Evolutionary conservation across 2,797 vertebrate species (phyloP), one percentile per base, ranked within the genome.

Genomic region (Pempheris klunzingeri): DNA sequence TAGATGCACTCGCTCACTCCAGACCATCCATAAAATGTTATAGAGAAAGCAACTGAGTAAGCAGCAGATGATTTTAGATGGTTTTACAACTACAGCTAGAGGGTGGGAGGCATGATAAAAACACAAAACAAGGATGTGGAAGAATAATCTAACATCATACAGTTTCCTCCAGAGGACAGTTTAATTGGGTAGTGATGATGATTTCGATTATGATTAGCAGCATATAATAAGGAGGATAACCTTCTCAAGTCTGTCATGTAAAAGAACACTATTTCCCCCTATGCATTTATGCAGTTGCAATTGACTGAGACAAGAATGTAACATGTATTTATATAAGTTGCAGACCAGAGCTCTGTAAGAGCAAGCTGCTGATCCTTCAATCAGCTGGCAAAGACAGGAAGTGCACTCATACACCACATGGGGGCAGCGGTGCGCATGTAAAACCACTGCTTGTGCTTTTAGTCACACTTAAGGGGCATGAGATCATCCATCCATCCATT

Each of bases 331-430:
- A 38, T 8, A 10, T 54, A 10, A 30, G 30, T 5, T 18, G 15
- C 5, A 50, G n/a, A 60, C 4, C 13, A 39, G n/a, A 60, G 28
- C 12, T 34, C 15, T 49, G 22, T 2, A 61, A 30, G 24, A 62
- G 20, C 26, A 34, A 44, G 18, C 7, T 22, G 18, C 7, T 22
- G 43, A 34, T 36, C n/a, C 1, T 39, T 39, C 18, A 36, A 20
- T 1, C 3, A 39, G 2, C 22, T 28, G 13, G 1, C 7, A 38
- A 17, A 22, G 34, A 32, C 7, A 60, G 17, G 36, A 39, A 2
- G 15, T 83, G 17, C 50, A 30, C 39, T 61, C 43, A 18, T 6
- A 7, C 24, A 7, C 90, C 92, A 81, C 86, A 44, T 4, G 89
- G 53, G 79, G 90, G 92, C 84, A 34, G 0, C 36, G 1, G 49